Evolutionary conservation across 1,140 invertebrate species (phyloP).

Genomic region (Mylabris phalerata): DNA sequence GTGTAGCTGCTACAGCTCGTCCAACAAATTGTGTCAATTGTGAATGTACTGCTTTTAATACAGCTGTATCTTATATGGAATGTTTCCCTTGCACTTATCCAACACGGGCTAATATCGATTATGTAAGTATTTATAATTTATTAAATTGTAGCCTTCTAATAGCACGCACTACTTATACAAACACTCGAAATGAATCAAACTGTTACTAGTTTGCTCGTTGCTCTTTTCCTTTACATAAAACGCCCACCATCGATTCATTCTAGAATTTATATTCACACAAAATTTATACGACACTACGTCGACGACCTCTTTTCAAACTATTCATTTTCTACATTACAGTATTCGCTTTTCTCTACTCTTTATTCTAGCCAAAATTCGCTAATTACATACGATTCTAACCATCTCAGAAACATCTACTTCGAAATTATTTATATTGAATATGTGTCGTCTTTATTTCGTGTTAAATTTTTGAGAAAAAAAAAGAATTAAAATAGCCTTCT

Average conservation of each 20-base stretch:
- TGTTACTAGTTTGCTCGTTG: no score
- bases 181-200: no score
- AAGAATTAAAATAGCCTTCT: no score
- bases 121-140: slow-evolving; percentile 42
- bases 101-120: slow-evolving; percentile 45
- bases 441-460: no score
- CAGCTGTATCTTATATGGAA: slow-evolving; percentile 57
- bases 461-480: no score
- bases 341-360: slow-evolving; percentile 9
- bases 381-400: no score
- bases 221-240: no score
- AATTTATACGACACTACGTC: slow-evolving; percentile 16
- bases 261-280: background rate
- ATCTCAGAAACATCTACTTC: no score
- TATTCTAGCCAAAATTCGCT: background rate
- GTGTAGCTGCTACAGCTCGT: slow-evolving; percentile 56
- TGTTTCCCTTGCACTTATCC: slow-evolving; percentile 53
- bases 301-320: slow-evolving; percentile 16
- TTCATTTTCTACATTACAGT: slow-evolving; percentile 14
- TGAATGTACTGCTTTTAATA: slow-evolving; percentile 61
- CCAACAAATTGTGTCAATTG: slow-evolving; percentile 62
- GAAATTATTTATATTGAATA: no score
- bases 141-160: background rate
- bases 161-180: no score
- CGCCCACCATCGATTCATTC: no score